Base-by-base conservation (phyloP, 2,797 vertebrate species). In the Pseudocheirus occidentalis region DNA sequence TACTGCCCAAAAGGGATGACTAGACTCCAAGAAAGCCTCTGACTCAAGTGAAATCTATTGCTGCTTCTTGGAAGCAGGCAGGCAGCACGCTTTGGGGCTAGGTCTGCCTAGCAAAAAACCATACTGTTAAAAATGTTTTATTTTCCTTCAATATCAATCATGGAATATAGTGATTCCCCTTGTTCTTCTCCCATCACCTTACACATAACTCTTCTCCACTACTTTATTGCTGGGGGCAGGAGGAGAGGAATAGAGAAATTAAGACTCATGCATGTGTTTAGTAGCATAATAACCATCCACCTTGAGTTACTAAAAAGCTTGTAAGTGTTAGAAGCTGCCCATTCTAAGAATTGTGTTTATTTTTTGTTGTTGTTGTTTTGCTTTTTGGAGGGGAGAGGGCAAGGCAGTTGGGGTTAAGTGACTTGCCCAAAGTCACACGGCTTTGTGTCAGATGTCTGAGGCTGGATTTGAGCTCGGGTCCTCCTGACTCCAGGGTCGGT, bases 131-230 rank as follows among this genome's bases (percentile, higher is more conserved):
- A 31, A n/a, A 81, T 73, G 16, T 24, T 46, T 92, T 96, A n/a
- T 95, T 92, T 50, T 50, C 66, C 93, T 95, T 90, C 55, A 93
- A 6, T 62, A 96, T n/a, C 91, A 52, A 90, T 46, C 87, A 59
- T 93, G 28, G 28, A 93, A 0, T 94, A 92, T 91, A 92, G 34
- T 93, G 93, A 46, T 81, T 21, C 24, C 24, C 21, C 18, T 40
- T 40, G 34, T 46, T 40, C 2, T 81, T 81, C n/a, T 73, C 16
- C 16, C n/a, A 46, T 46, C 16, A 9, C 21, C 7, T 81, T 7
- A 40, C 40, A 81, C 3, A 3, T 46, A 46, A 24, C 40, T 24
- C n/a, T 27, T 46, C 40, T 46, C 73, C 2, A 46, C 40, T 81
- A 10, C 18, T 10, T 46, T 81, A 24, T 81, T 16, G 2, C n/a